phyloP scores from a whole-genome alignment of 2,888 invertebrate genomes.

The Xestobium rufovillosum region DNA sequence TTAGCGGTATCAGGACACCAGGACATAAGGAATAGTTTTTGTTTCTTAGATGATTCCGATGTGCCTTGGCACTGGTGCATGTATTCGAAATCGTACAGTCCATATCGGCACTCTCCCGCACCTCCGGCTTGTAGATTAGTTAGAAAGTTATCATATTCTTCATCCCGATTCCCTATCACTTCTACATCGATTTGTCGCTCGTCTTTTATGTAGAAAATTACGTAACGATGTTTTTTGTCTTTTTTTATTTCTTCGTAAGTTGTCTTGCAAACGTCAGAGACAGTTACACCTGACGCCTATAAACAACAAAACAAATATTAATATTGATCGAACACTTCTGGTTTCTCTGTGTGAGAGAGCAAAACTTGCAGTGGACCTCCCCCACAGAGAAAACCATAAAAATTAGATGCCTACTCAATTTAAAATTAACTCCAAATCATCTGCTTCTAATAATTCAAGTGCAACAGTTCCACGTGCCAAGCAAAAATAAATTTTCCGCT shows the following conservation, averaged over 20 bases:
- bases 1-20: slow-evolving; percentile 99
- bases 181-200: slow-evolving; percentile 95
- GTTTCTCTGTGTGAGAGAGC: too few relatives aligned
- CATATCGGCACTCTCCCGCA: slow-evolving; percentile 95
- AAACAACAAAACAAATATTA: slow-evolving; percentile 17
- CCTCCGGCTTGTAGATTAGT: slow-evolving; percentile 87
- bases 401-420: too few relatives aligned
- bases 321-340: neutral
- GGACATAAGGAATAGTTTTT: slow-evolving; percentile 95
- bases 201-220: slow-evolving; percentile 92
- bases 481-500: neutral
- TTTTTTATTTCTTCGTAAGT: slow-evolving; percentile 97
- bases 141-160: slow-evolving; percentile 90
- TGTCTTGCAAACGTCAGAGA: slow-evolving; percentile 89
- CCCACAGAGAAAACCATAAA: too few relatives aligned
- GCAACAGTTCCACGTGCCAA: slow-evolving; percentile 2
- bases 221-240: slow-evolving; percentile 95
- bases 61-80: slow-evolving; percentile 96
- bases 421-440: too few relatives aligned
- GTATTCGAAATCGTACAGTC: slow-evolving; percentile 96
- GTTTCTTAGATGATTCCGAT: slow-evolving; percentile 94
- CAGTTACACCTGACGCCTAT: slow-evolving; percentile 95
- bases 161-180: slow-evolving; percentile 81
- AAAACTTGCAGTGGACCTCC: too few relatives aligned
- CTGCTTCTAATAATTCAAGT: neutral